A percentile compares a stretch with the other conserved stretches of the same genome.
Conservation (phyloP, 2,113 vertebrate genomes). For the Eulemur macaco region DNA sequence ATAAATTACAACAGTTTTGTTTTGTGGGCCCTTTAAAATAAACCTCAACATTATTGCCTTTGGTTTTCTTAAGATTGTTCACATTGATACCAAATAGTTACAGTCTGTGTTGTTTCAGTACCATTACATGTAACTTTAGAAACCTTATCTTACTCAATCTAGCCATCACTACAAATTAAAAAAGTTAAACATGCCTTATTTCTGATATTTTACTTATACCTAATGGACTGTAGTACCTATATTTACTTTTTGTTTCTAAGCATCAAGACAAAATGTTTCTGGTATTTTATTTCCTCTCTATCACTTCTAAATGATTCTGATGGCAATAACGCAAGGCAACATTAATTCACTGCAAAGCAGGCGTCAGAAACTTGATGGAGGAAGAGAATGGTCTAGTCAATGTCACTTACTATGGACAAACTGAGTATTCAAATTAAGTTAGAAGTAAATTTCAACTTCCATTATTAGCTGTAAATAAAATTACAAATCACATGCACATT, state of each 20-base stretch:
- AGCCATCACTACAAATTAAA: not conserved
- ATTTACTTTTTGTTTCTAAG: not conserved
- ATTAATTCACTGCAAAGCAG: not conserved
- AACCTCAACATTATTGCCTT: not conserved
- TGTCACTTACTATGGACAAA: not conserved
- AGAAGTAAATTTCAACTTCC: not conserved
- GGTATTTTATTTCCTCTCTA: slow-evolving; percentile 14
- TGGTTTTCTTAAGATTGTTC: not conserved
- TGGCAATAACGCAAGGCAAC: not conserved
- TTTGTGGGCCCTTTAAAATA: not conserved
- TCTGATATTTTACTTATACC: not conserved
- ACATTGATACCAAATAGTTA: not conserved
- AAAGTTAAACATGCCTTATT: not conserved
- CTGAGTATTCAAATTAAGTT: not conserved
- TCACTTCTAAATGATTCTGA: not conserved
- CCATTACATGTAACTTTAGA: not conserved
- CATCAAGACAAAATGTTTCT: slow-evolving; percentile 4
- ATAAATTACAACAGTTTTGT: not conserved
- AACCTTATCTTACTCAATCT: not conserved
- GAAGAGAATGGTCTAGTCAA: not conserved
- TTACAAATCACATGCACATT: not conserved
- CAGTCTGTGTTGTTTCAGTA: not conserved
- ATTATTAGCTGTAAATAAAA: slow-evolving; percentile 7
- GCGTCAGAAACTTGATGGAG: not conserved
- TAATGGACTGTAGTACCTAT: not conserved